phyloP scores from a whole-genome alignment of 2,797 vertebrate genomes.

The Atherinosoma microstoma region DNA sequence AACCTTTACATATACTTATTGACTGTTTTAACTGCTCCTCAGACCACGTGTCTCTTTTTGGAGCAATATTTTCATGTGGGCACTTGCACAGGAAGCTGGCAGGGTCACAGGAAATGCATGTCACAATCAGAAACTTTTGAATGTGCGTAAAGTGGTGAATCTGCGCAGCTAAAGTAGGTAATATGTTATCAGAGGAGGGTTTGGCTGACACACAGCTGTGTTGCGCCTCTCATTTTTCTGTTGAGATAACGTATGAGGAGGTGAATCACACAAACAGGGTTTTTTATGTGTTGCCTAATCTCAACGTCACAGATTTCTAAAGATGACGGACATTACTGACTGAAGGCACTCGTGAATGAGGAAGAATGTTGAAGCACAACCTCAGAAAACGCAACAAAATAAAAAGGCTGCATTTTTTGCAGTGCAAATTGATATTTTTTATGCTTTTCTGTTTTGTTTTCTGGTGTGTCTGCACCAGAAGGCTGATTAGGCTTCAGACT shows the following conservation, averaged over 20 bases:
- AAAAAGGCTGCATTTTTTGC: not conserved
- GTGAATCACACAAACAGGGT: slow-evolving; percentile 12
- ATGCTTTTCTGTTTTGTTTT: not conserved
- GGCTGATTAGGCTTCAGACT: slow-evolving; percentile 26
- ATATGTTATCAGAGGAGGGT: slow-evolving; percentile 13
- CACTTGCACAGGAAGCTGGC: slow-evolving; percentile 60
- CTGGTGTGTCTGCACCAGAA: slow-evolving; percentile 7
- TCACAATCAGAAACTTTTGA: slow-evolving; percentile 76
- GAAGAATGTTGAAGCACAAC: not conserved
- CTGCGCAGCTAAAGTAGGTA: slow-evolving; percentile 10
- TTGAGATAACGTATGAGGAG: not conserved
- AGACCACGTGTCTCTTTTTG: not conserved
- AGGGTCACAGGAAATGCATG: slow-evolving; percentile 73
- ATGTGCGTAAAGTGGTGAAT: slow-evolving; percentile 55
- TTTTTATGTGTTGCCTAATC: slow-evolving; percentile 30
- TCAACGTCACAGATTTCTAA: slow-evolving; percentile 7
- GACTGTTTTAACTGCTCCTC: not conserved
- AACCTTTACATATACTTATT: slow-evolving; percentile 1
- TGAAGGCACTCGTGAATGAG: not conserved
- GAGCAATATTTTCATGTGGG: slow-evolving; percentile 26
- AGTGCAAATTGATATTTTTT: not conserved
- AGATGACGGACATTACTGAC: slow-evolving; percentile 31
- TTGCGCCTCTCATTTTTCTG: not conserved
- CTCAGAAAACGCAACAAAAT: not conserved
- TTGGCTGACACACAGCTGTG: not conserved